Conservation (phyloP, 2,113 vertebrate genomes). For the Balaeniceps rex region DNA sequence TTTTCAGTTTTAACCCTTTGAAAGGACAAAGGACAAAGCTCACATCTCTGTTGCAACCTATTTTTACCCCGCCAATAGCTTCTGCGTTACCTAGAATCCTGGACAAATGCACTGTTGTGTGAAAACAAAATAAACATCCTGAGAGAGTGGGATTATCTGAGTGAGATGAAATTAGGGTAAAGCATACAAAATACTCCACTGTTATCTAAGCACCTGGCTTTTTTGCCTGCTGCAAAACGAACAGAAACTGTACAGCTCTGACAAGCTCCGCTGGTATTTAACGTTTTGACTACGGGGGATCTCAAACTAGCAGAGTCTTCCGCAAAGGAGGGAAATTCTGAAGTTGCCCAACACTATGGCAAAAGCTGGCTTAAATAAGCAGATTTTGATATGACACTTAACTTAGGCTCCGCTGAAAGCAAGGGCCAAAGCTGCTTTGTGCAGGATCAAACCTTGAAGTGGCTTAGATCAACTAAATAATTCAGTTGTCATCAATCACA, state of each 20-base stretch:
- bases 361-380: not conserved
- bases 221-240: not conserved
- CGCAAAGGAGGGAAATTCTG: not conserved
- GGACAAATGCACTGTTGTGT: not conserved
- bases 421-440: not conserved
- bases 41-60: not conserved
- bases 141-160: not conserved
- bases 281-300: not conserved
- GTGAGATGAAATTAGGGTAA: not conserved
- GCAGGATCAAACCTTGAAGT: not conserved
- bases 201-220: not conserved
- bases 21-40: conserved; percentile 45
- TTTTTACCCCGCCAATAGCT: not conserved
- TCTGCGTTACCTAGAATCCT: not conserved
- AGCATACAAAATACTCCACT: not conserved
- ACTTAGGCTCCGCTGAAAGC: not conserved
- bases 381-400: not conserved
- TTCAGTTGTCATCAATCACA: not conserved
- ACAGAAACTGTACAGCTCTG: not conserved
- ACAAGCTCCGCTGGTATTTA: rapidly evolving
- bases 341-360: not conserved
- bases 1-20: conserved; percentile 65
- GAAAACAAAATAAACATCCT: conserved; percentile 26
- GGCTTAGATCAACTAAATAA: not conserved
- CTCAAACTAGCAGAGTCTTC: not conserved